Evolutionary conservation across 2,797 vertebrate species (phyloP), one percentile per base, ranked within the genome.

Genomic region (Diplodus puntazzo): DNA sequence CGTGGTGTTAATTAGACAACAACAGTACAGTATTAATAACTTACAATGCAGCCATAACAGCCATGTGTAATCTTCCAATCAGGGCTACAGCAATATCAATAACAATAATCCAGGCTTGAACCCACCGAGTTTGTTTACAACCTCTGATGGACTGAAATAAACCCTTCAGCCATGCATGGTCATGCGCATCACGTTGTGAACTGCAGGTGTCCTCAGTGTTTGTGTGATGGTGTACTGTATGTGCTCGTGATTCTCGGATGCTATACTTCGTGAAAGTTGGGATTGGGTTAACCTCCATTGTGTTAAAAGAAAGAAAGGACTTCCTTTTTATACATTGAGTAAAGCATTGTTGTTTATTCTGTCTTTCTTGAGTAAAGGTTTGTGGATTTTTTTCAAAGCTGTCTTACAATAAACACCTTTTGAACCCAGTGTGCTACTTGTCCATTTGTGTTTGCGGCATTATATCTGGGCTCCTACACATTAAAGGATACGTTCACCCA

Each of bases 391-490:
- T 88, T 60, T 69, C 69, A 83, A 57, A 76, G 84, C 84, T 87
- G 89, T 89, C 88, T 91, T 58, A 73, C 85, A 95, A 94, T 95
- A 94, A 95, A 94, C 64, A 82, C 46, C 30, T 62, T 89, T 92
- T 87, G 25, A 89, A 91, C 53, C 57, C n/a, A 70, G 39, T 39
- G 30, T 48, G 48, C 14, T 11, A 1, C 1, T 27, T 59, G 25
- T 81, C 6, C 2, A 42, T 48, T 14, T 55, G 27, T 83, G 30
- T 27, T 81, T 25, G 1, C 4, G 1, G 69, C 2, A 57, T 20
- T 69, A 27, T 30, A 39, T 52, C 7, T 49, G 9, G 53, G 39
- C 21, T 50, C 55, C 20, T 57, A 39, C 34, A 9, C 34, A 39
- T 10, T 39, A 39, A 39, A 9, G 34, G 34, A 30, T 34, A 34